These are phyloP conservation scores for Bombycilla garrulus DNA, from an alignment of 2,113 vertebrate species.

Conservation along the genomic window DNA sequence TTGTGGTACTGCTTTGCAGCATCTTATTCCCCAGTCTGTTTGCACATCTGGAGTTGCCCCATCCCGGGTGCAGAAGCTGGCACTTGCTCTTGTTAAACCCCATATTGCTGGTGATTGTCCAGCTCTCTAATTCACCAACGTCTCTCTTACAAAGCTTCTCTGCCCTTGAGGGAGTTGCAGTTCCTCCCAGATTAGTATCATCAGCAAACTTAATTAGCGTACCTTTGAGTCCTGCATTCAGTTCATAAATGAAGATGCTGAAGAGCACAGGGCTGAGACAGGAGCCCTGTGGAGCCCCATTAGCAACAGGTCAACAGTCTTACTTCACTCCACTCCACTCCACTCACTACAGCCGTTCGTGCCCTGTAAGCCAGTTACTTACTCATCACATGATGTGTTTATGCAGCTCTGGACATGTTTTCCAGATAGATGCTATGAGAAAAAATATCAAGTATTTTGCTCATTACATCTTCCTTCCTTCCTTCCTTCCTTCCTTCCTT, in stretches of 20 bases:
- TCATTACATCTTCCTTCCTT: background rate
- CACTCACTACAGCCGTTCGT: too few species aligned
- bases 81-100: background rate
- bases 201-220: background rate
- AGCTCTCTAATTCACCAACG: background rate
- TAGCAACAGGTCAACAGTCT: too few species aligned
- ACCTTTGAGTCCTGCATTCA: background rate
- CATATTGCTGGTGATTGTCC: too few species aligned
- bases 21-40: background rate
- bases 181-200: background rate
- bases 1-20: background rate
- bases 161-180: background rate
- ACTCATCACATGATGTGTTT: background rate
- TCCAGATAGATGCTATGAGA: background rate
- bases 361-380: background rate
- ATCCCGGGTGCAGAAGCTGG: background rate
- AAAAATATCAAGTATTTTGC: background rate
- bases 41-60: fast-evolving
- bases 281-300: background rate
- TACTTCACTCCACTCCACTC: background rate
- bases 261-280: background rate
- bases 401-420: background rate
- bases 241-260: background rate
- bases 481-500: too few species aligned
- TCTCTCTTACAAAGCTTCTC: background rate